Conservation (phyloP, 2,888 invertebrate genomes). For the Hypena proboscidalis region DNA sequence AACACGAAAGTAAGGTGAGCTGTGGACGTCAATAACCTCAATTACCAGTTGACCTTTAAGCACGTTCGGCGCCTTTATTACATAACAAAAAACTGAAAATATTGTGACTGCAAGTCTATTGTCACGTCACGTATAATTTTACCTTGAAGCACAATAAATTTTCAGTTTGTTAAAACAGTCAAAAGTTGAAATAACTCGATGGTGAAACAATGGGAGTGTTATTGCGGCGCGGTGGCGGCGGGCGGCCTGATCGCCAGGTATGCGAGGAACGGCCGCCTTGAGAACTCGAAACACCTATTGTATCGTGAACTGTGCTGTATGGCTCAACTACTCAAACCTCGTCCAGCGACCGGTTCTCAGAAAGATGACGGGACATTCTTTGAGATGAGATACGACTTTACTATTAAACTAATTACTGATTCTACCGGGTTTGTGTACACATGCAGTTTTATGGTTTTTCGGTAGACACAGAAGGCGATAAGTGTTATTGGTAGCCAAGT, state of each 20-base stretch:
- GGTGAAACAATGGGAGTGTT: slow-evolving; percentile 60
- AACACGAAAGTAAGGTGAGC: background rate
- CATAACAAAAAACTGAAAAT: slow-evolving; percentile 34
- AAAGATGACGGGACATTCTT: slow-evolving; percentile 72
- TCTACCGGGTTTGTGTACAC: slow-evolving; percentile 4
- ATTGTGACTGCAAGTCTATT: slow-evolving; percentile 50
- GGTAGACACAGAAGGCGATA: slow-evolving; percentile 10
- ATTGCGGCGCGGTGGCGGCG: slow-evolving; percentile 40
- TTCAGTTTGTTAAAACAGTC: slow-evolving; percentile 54
- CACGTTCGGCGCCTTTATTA: slow-evolving; percentile 38
- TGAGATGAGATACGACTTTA: slow-evolving; percentile 47
- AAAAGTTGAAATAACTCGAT: slow-evolving; percentile 53
- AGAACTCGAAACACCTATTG: slow-evolving; percentile 64
- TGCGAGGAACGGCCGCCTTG: slow-evolving; percentile 56
- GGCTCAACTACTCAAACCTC: slow-evolving; percentile 45
- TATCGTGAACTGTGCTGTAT: slow-evolving; percentile 52
- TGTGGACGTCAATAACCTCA: slow-evolving; percentile 41
- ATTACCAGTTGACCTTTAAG: slow-evolving; percentile 35
- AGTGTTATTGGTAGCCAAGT: slow-evolving; percentile 23
- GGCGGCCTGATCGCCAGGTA: slow-evolving; percentile 54
- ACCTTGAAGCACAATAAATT: slow-evolving; percentile 37
- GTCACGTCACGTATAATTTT: slow-evolving; percentile 60
- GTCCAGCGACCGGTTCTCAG: slow-evolving; percentile 69
- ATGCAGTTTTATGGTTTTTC: slow-evolving; percentile 24
- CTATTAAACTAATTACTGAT: slow-evolving; percentile 29